These are phyloP conservation scores for Neoscelio sp. DNA, from an alignment of 2,888 invertebrate species.

Conservation along the genomic window DNA sequence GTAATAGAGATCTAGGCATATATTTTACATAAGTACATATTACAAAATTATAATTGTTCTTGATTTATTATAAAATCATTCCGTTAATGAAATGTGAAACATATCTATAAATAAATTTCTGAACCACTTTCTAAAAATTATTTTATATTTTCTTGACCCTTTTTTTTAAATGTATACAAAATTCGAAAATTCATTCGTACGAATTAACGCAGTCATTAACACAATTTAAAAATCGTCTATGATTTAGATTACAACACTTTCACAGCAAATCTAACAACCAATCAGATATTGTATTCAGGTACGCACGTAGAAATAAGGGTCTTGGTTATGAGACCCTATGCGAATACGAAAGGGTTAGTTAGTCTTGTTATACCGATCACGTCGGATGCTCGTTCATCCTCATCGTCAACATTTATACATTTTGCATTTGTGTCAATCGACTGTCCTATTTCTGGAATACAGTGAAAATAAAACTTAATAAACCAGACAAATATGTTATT, in stretches of 20 bases:
- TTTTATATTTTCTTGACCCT: too few species aligned
- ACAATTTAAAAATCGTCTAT: background rate
- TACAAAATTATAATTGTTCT: too few species aligned
- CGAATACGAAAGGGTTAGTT: conserved; percentile 62
- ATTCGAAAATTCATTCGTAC: too few species aligned
- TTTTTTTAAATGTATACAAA: too few species aligned
- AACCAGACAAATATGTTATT: conserved; percentile 2
- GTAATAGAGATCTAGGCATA: too few species aligned
- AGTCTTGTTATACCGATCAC: conserved; percentile 60
- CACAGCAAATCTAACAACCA: conserved; percentile 37
- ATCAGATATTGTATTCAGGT: conserved; percentile 62
- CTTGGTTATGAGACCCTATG: conserved; percentile 23
- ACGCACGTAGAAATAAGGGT: conserved; percentile 42
- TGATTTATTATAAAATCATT: too few species aligned
- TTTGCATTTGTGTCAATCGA: conserved; percentile 24
- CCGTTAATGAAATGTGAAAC: too few species aligned
- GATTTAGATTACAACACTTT: background rate
- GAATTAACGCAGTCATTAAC: too few species aligned
- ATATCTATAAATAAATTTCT: too few species aligned
- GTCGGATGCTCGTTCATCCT: conserved; percentile 53
- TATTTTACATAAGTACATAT: too few species aligned
- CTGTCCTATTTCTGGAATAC: background rate
- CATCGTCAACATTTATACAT: conserved; percentile 37
- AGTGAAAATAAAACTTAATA: conserved; percentile 6
- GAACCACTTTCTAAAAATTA: too few species aligned